These are phyloP conservation scores for Salarias fasciatus DNA, from an alignment of 2,797 vertebrate species.

Conservation along the genomic window DNA sequence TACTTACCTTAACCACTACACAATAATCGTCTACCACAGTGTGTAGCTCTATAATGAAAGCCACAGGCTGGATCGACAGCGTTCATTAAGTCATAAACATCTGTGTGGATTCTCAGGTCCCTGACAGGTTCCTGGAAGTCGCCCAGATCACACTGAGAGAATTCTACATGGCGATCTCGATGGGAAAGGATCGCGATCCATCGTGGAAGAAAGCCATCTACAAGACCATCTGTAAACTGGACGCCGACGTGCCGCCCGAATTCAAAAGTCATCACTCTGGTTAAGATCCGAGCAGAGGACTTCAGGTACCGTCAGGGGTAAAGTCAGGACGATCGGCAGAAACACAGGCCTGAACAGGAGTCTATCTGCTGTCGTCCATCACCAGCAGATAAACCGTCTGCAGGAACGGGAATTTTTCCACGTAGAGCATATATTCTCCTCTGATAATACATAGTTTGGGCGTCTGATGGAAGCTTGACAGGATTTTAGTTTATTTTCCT, in stretches of 20 bases:
- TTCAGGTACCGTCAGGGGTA: slow-evolving; percentile 40
- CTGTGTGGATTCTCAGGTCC: slow-evolving; percentile 82
- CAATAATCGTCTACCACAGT: no score
- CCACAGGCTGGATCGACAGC: no score
- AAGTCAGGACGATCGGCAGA: slow-evolving; percentile 47
- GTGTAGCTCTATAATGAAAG: no score
- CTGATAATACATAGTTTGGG: neutral
- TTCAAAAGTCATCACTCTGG: slow-evolving; percentile 81
- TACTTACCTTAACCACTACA: no score
- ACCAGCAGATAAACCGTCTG: no score
- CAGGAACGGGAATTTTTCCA: no score
- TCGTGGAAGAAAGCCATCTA: slow-evolving; percentile 98
- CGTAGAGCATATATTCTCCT: no score
- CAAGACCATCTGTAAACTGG: slow-evolving; percentile 95
- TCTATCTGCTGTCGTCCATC: no score
- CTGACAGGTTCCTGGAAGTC: slow-evolving; percentile 89
- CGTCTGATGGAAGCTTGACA: neutral
- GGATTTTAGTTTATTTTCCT: slow-evolving; percentile 4
- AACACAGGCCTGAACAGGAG: neutral
- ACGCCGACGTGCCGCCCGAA: slow-evolving; percentile 87
- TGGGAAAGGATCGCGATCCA: slow-evolving; percentile 87
- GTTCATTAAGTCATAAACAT: no score
- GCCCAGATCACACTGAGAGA: slow-evolving; percentile 89
- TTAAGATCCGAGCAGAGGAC: slow-evolving; percentile 38
- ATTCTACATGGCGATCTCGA: slow-evolving; percentile 88